phyloP scores from a whole-genome alignment of 1,140 invertebrate genomes.

The Himalopsyche phryganea region DNA sequence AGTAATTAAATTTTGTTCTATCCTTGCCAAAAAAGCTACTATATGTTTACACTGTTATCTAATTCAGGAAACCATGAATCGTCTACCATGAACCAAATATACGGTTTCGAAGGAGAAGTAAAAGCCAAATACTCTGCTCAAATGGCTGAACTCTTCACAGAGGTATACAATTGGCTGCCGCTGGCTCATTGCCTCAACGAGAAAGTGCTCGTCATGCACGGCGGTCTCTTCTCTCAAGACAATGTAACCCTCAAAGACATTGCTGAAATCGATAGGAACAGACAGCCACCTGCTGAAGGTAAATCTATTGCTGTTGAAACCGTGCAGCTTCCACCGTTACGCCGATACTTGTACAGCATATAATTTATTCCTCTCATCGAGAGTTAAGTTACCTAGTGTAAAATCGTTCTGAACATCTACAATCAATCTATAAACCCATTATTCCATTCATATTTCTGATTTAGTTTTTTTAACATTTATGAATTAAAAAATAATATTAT shows the following conservation, averaged over 20 bases:
- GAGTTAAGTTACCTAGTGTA: no score
- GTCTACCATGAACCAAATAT: constrained; percentile 98
- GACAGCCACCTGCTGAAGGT: constrained; percentile 96
- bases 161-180: constrained; percentile 97
- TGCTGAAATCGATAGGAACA: constrained; percentile 80
- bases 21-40: no score
- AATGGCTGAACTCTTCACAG: constrained; percentile 96
- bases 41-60: no score
- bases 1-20: no score
- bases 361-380: no score
- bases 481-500: no score
- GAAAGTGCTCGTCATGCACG: constrained; percentile 92
- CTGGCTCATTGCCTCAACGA: constrained; percentile 93
- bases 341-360: no score
- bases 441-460: no score
- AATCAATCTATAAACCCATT: no score
- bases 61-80: constrained; percentile 97
- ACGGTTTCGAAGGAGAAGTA: constrained; percentile 97
- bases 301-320: constrained; percentile 20
- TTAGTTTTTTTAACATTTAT: no score
- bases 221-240: constrained; percentile 87
- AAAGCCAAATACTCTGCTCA: constrained; percentile 90
- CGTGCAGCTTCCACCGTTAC: no score
- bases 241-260: constrained; percentile 91
- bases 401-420: no score